Base-by-base conservation (phyloP, 2,888 invertebrate species). In the Sarcophaga variegata region DNA sequence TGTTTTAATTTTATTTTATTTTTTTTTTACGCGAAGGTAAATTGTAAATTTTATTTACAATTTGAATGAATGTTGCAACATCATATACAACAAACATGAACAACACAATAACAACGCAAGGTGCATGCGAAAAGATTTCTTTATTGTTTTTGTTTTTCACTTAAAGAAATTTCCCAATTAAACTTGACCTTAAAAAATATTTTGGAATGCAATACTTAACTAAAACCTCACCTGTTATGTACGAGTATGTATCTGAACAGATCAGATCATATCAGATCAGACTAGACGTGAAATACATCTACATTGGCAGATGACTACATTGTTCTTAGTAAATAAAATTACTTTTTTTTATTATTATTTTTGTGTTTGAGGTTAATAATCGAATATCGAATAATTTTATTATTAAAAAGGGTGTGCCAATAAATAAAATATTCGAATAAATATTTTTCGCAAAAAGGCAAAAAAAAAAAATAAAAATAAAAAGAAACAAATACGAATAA, bases 11-110 rank as follows among this genome's bases (percentile, higher is more conserved):
- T 67, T 22, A 27, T 66, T 54, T 63, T 10, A 17, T 54, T 54
- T 54, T 54, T 72, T 70, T 70, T 22, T 70, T 70, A 84, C 80
- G 70, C 70, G 82, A 85, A 87, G 85, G 80, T 83, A 78, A 75
- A 71, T 79, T 70, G 49, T 60, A 17, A 78, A 78, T 83, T 64
- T 70, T 86, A 84, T 83, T 87, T 75, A 83, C 81, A 70, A 85
- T 59, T 72, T 67, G 8, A 78, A 69, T 63, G 47, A 81, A 25
- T 78, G 69, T 80, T 59, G 14, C 62, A 86, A 78, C 37, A 37
- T 37, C 37, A 37, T 37, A 10, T 37, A 54, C 5, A 54, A 12
- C 8, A 54, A 17, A 17, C 54, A 54, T 49, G 4, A 49, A 49
- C 54, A 54, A 1, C 14, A 54, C 12, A 54, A 14, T 14, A 54